Base-by-base conservation (phyloP, 2,113 vertebrate species). In the Paralichthys olivaceus region DNA sequence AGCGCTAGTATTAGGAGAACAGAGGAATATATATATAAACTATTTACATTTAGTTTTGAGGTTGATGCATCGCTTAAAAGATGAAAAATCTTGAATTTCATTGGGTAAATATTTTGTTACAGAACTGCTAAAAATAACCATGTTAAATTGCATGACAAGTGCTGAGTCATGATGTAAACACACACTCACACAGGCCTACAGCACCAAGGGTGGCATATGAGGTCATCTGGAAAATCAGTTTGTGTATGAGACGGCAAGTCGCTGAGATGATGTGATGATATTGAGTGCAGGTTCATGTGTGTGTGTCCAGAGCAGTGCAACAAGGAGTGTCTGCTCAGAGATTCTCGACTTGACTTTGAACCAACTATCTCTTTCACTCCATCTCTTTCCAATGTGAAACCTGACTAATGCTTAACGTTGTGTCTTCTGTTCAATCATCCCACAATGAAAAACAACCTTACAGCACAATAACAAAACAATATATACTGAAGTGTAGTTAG, bases 211-310 rank as follows among this genome's bases (percentile, higher is more conserved):
- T 81, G 74, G 73, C 72, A 84, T 82, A 88, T 32, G 69, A 86
- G 78, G 86, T 81, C 72, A 81, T 26, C 34, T 60, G 67, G 61
- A 72, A 82, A 84, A 68, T 77, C 72, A 72, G 71, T 81, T 74
- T 71, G 56, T 69, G 49, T 77, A 49, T n/a, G 47, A 81, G 79
- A 79, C 68, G 63, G 53, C 58, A 58, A 82, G 57, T 37, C 77
- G 51, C 57, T 59, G 72, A 26, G 51, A 32, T 40, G 79, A 73
- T 79, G 57, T 60, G 74, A 77, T 63, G 77, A 77, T 69, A 20
- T 75, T 37, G 47, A n/a, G 26, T 60, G 23, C 58, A 84, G n/a
- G 69, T 28, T 29, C 25, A 28, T 56, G 17, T 19, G 45, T 49
- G 6, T 56, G 73, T n/a, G 29, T 70, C 15, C 1, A 12, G 56